Evolutionary conservation across 2,113 vertebrate species (phyloP).

Genomic region (Ginglymostoma cirratum): DNA sequence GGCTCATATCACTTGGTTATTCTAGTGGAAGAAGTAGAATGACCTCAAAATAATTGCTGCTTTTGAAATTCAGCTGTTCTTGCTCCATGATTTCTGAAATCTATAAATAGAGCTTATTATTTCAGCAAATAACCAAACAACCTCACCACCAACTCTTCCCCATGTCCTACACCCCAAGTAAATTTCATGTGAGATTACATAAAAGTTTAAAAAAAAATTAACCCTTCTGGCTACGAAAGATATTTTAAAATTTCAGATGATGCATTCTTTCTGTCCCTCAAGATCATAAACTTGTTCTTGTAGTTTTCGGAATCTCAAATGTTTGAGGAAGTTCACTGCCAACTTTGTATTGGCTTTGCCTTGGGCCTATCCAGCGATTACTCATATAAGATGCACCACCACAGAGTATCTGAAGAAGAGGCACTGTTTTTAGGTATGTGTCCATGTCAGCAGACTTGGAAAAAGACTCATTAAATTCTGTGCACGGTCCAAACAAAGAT

Average conservation of each 20-base stretch:
- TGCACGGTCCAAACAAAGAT: no score
- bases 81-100: not conserved
- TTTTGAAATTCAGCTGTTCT: slow-evolving; percentile 33
- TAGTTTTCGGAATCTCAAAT: not conserved
- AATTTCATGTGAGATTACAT: not conserved
- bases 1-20: not conserved
- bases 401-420: no score
- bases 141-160: not conserved
- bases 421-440: no score
- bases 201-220: not conserved
- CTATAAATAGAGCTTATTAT: slow-evolving; percentile 20
- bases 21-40: slow-evolving; percentile 23
- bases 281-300: not conserved
- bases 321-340: no score
- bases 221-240: not conserved
- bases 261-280: not conserved
- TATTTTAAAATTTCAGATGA: not conserved
- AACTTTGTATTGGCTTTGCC: no score
- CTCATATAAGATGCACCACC: no score
- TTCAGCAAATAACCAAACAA: not conserved
- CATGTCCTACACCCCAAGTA: not conserved
- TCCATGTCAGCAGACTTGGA: no score
- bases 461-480: no score
- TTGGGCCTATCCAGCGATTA: no score
- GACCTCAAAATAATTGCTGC: slow-evolving; percentile 37